Conservation (phyloP, 2,113 vertebrate species). For the Bos taurus region DNA sequence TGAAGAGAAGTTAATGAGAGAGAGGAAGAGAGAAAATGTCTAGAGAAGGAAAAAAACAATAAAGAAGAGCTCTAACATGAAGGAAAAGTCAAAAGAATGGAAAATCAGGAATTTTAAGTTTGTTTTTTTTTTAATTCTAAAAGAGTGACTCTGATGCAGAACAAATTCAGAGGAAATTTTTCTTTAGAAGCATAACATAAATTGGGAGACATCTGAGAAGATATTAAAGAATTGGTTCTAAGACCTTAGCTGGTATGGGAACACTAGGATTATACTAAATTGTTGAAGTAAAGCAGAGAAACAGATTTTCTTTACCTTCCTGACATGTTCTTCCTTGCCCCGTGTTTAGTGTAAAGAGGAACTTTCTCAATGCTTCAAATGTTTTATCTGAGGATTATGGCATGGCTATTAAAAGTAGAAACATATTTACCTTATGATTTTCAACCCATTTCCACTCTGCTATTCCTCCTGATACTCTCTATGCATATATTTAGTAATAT, state of each 20-base stretch:
- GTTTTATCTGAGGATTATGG: not conserved
- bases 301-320: not conserved
- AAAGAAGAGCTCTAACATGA: not conserved
- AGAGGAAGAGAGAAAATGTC: not conserved
- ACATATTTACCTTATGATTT: not conserved
- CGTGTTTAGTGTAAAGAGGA: not conserved
- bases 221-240: not conserved
- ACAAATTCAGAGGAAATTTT: not conserved
- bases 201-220: not conserved
- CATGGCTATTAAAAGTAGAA: not conserved
- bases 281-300: not conserved
- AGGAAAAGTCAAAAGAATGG: not conserved
- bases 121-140: not conserved
- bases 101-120: not conserved
- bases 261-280: not conserved
- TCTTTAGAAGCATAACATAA: not conserved
- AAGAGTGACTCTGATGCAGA: not conserved
- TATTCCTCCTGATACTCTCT: not conserved
- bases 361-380: not conserved
- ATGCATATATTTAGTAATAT: not conserved
- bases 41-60: not conserved
- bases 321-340: not conserved
- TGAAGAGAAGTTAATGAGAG: not conserved
- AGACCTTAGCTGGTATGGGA: not conserved
- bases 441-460: not conserved